Percentiles rank a stretch among this genome's conserved stretches.
Evolutionary conservation across 2,113 vertebrate species (phyloP).

Genomic region (Tachycineta bicolor): DNA sequence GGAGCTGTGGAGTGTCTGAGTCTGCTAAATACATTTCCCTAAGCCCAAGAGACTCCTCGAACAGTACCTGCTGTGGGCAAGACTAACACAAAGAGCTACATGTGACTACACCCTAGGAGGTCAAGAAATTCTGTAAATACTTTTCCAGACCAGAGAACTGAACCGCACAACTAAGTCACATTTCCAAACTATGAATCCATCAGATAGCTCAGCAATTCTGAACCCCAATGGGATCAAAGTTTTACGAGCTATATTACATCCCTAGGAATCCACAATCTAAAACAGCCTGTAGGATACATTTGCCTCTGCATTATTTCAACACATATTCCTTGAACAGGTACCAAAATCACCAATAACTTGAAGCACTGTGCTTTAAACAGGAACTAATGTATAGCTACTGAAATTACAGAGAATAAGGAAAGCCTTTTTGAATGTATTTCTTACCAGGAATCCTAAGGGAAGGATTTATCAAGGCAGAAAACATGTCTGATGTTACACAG

Average conservation of each 20-base stretch:
- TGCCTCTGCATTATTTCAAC: background rate
- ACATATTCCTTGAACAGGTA: background rate
- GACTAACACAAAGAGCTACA: slow-evolving; percentile 29
- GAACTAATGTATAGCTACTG: background rate
- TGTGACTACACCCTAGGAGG: background rate
- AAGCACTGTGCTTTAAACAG: background rate
- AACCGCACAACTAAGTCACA: slow-evolving; percentile 1
- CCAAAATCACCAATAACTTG: background rate
- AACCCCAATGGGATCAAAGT: slow-evolving; percentile 25
- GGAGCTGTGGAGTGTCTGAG: background rate
- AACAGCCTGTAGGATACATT: background rate
- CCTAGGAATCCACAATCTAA: background rate
- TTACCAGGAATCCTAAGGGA: background rate
- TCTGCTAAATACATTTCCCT: slow-evolving; percentile 60
- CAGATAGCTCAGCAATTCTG: slow-evolving; percentile 29
- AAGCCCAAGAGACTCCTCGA: slow-evolving; percentile 40
- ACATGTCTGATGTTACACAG: background rate
- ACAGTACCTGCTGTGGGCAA: slow-evolving; percentile 53
- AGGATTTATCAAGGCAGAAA: background rate
- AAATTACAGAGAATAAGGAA: background rate
- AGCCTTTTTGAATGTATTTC: background rate
- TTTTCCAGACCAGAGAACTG: slow-evolving; percentile 59
- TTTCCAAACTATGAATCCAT: slow-evolving; percentile 43
- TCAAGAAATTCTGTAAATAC: slow-evolving; percentile 56
- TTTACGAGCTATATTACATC: slow-evolving; percentile 5